phyloP scores from a whole-genome alignment of 2,888 invertebrate species.

The Pherbina coryleti region DNA sequence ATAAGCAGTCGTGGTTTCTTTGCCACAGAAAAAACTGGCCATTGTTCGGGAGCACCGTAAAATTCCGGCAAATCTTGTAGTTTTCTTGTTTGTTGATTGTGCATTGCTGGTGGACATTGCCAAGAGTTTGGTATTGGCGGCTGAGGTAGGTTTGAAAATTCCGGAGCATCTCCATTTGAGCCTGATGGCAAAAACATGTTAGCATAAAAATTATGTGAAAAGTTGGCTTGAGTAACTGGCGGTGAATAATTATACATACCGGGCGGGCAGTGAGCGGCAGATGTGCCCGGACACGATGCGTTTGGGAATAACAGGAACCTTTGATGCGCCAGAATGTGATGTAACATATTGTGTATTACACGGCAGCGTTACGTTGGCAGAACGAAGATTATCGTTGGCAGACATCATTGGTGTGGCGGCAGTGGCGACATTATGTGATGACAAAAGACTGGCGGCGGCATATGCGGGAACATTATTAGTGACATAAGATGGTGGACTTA shows the following conservation, averaged over 20 bases:
- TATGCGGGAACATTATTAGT: not conserved
- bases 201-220: not conserved
- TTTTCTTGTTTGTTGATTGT: conserved; percentile 25
- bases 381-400: too few species aligned
- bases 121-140: not conserved
- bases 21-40: conserved; percentile 49
- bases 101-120: not conserved
- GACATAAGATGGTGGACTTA: not conserved
- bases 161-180: not conserved
- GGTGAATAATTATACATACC: not conserved
- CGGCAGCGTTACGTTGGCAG: too few species aligned
- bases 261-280: not conserved
- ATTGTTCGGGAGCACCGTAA: conserved; percentile 47
- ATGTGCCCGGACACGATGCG: too few species aligned
- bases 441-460: not conserved
- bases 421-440: not conserved
- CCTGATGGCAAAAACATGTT: not conserved
- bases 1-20: conserved; percentile 42
- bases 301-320: too few species aligned
- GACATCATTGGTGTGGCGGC: too few species aligned
- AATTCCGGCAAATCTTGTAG: conserved; percentile 47
- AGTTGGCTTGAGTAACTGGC: not conserved
- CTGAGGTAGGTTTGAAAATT: not conserved
- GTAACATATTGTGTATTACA: too few species aligned
- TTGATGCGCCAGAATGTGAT: too few species aligned